Base-by-base conservation (phyloP, 30 jellyfish, hydroid and myxozoan genomes). In the Cassiopea xamachana region DNA sequence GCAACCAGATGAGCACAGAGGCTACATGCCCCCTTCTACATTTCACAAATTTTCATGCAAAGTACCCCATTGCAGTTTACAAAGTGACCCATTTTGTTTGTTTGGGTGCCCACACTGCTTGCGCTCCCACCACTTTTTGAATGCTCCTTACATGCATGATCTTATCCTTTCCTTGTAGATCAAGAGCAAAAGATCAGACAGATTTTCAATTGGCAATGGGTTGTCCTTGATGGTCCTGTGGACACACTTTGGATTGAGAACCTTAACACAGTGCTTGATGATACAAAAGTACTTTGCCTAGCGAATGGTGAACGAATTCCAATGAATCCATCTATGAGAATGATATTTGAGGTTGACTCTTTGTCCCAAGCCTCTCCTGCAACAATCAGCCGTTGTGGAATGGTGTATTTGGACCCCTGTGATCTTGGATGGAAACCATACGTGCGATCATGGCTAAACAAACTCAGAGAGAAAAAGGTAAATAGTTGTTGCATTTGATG, bases 281-380 rank as follows among this genome's bases (percentile, higher is more conserved):
- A 94, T 47, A 89, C 98, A 8, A 94, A 94, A 90, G 97, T 86
- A 7, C 92, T 94, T 39, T 94, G 98, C 51, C 83, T 94, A 8
- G 92, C 97, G 7, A 94, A 90, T 85, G 98, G 98, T 7, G 98
- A 94, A 79, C 87, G 97, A 51, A 94, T 94, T 48, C 82, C 97
- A 15, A 39, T 94, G 97, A 83, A 51, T 1, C 89, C 97, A 5
- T 73, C 93, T 17, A 89, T 89, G 92, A 69, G 96, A 79, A 90
- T 94, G 91, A 85, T 94, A 13, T 94, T 94, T 75, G 98, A 94
- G 75, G 98, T 94, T 0, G 98, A 94, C 74, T 45, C 87, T 27
- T 87, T 94, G 27, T 80, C 91, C n/a, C 96, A 90, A 55, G 98
- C 97, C 46, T 94, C 98, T 9, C 98, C 98, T 64, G 98, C 98